Percentiles rank a stretch among this genome's conserved stretches.
These are phyloP conservation scores for Tyto alba DNA, from an alignment of 2,113 vertebrate genomes.

Conservation along the genomic window DNA sequence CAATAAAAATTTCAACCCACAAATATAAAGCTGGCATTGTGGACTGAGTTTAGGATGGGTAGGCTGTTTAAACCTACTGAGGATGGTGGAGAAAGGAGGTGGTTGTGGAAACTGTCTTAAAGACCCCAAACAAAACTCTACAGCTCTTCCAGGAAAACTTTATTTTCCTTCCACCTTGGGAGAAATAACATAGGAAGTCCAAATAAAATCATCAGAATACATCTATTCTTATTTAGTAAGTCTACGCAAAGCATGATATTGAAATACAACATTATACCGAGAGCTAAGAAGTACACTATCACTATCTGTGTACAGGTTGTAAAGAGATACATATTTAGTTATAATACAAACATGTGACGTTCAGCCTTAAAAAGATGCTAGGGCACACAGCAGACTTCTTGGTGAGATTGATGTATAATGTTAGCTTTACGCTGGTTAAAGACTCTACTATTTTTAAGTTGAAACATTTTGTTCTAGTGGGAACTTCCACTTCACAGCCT, in stretches of 20 bases:
- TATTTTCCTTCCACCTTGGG: not conserved
- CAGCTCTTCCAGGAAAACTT: not conserved
- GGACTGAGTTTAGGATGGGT: not conserved
- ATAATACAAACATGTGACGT: not conserved
- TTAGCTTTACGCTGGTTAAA: not conserved
- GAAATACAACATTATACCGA: not conserved
- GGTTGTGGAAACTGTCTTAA: not conserved
- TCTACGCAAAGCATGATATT: not conserved
- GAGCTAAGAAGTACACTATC: not conserved
- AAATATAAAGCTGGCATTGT: not conserved
- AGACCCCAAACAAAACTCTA: not conserved
- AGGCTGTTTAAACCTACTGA: not conserved
- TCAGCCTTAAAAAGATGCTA: not conserved
- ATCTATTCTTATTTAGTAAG: not conserved
- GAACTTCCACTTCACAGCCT: not conserved
- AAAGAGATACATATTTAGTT: not conserved
- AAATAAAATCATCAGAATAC: not conserved
- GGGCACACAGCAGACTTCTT: not conserved
- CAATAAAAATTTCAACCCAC: not conserved
- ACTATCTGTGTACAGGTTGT: not conserved
- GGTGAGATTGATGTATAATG: not conserved
- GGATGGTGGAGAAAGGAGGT: accelerated
- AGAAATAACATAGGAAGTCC: not conserved
- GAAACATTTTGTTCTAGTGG: not conserved
- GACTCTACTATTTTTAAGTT: not conserved